Evolutionary conservation across 1,140 invertebrate genomes (phyloP).

Genomic region (Drosophila chauvacae): DNA sequence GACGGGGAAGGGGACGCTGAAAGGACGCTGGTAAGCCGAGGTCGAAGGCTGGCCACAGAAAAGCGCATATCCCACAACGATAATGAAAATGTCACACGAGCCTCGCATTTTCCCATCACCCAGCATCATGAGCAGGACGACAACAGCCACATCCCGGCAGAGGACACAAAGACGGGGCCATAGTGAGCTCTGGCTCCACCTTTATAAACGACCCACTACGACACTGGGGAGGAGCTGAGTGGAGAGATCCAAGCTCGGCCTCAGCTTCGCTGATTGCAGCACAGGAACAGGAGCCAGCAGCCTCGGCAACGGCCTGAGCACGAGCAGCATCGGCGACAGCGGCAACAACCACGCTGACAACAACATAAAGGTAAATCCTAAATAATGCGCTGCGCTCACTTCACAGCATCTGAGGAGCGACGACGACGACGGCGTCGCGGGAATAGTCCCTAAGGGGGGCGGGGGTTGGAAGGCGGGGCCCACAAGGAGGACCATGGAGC

Average conservation of each 20-base stretch:
- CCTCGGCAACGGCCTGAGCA: slow-evolving; percentile 22
- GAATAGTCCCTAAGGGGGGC: slow-evolving; percentile 41
- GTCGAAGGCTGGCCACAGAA: slow-evolving; percentile 44
- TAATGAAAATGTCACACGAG: slow-evolving; percentile 83
- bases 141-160: slow-evolving; percentile 27
- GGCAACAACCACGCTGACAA: slow-evolving; percentile 66
- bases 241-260: background rate
- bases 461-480: background rate
- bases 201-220: slow-evolving; percentile 63
- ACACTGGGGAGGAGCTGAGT: slow-evolving; percentile 11
- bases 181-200: slow-evolving; percentile 39
- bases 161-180: slow-evolving; percentile 24
- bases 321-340: slow-evolving; percentile 29
- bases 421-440: slow-evolving; percentile 44
- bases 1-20: slow-evolving; percentile 1
- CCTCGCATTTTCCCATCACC: slow-evolving; percentile 82
- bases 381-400: slow-evolving; percentile 77
- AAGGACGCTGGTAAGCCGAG: slow-evolving; percentile 14
- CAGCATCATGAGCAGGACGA: slow-evolving; percentile 61
- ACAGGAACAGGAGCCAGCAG: slow-evolving; percentile 54
- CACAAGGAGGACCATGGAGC: slow-evolving; percentile 9
- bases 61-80: slow-evolving; percentile 82
- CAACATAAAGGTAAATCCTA: slow-evolving; percentile 83
- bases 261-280: slow-evolving; percentile 38
- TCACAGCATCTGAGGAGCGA: slow-evolving; percentile 58